Conservation (phyloP, 2,113 vertebrate genomes). For the Engystomops pustulosus region DNA sequence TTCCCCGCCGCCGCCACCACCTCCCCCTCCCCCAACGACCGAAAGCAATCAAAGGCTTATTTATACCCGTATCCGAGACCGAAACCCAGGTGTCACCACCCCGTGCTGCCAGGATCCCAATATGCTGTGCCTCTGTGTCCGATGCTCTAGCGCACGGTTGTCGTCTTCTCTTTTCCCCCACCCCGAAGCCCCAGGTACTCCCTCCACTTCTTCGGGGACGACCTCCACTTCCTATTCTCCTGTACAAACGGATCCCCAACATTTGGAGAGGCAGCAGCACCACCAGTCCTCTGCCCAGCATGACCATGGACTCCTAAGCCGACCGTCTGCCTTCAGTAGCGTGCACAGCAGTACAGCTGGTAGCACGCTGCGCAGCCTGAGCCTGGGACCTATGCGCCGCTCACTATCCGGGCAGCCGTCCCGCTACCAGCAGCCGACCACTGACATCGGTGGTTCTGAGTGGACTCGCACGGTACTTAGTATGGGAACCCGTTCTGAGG, state of each 20-base stretch:
- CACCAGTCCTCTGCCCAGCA: conserved; percentile 78
- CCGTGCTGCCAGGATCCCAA: conserved; percentile 97
- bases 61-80: conserved; percentile 84
- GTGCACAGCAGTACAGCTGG: conserved; percentile 90
- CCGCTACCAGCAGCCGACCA: conserved; percentile 74
- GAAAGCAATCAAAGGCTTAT: conserved; percentile 70
- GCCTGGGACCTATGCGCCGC: conserved; percentile 80
- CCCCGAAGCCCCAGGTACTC: conserved; percentile 73
- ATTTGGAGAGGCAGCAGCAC: conserved; percentile 72
- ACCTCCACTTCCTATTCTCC: conserved; percentile 90
- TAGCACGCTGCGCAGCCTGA: conserved; percentile 84
- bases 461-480: conserved; percentile 91
- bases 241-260: conserved; percentile 89
- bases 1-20: conserved; percentile 80
- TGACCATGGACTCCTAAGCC: conserved; percentile 81
- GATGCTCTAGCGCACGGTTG: conserved; percentile 85
- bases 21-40: conserved; percentile 74
- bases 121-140: conserved; percentile 92
- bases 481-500: conserved; percentile 76
- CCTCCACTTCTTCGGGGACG: conserved; percentile 77
- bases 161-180: conserved; percentile 79
- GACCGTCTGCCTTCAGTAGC: conserved; percentile 95
- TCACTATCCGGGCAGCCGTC: conserved; percentile 77
- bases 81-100: conserved; percentile 80
- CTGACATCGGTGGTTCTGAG: conserved; percentile 80